Evolutionary conservation across 2,888 invertebrate species (phyloP).

Genomic region (Napeogenes inachia): DNA sequence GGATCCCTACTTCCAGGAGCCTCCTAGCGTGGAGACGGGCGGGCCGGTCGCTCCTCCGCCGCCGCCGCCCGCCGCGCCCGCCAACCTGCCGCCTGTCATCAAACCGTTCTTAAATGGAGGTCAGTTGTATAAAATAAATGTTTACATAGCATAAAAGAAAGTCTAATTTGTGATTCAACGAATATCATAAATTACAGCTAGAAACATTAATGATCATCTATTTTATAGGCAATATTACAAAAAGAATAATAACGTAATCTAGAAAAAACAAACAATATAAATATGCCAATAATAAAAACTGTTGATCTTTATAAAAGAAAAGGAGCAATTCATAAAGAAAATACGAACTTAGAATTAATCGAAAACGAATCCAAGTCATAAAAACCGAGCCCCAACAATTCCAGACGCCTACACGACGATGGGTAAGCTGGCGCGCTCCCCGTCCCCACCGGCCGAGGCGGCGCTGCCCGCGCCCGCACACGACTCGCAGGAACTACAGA

Average conservation of each 20-base stretch:
- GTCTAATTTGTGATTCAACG: too few relatives aligned
- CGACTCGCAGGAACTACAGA: slow-evolving; percentile 68
- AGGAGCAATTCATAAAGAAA: too few relatives aligned
- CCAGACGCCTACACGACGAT: slow-evolving; percentile 71
- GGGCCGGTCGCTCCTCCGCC: slow-evolving; percentile 39
- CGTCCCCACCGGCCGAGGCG: slow-evolving; percentile 50
- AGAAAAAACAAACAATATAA: not conserved
- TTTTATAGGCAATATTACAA: too few relatives aligned
- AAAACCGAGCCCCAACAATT: slow-evolving; percentile 14
- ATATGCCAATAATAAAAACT: too few relatives aligned
- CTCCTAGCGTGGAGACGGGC: slow-evolving; percentile 56
- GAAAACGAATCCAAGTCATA: too few relatives aligned
- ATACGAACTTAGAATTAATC: too few relatives aligned
- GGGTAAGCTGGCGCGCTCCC: slow-evolving; percentile 65
- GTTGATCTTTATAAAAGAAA: too few relatives aligned
- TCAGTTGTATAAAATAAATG: slow-evolving; percentile 31
- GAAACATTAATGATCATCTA: too few relatives aligned
- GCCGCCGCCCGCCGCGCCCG: slow-evolving; percentile 51
- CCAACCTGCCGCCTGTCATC: slow-evolving; percentile 67
- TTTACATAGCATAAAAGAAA: too few relatives aligned
- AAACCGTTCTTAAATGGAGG: slow-evolving; percentile 76
- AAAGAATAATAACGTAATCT: not conserved
- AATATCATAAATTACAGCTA: too few relatives aligned
- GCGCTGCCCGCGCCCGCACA: slow-evolving; percentile 33
- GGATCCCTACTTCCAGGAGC: slow-evolving; percentile 47